Evolutionary conservation across 23 tunicate species (phyloP).

Genomic region (Pegea sp.): DNA sequence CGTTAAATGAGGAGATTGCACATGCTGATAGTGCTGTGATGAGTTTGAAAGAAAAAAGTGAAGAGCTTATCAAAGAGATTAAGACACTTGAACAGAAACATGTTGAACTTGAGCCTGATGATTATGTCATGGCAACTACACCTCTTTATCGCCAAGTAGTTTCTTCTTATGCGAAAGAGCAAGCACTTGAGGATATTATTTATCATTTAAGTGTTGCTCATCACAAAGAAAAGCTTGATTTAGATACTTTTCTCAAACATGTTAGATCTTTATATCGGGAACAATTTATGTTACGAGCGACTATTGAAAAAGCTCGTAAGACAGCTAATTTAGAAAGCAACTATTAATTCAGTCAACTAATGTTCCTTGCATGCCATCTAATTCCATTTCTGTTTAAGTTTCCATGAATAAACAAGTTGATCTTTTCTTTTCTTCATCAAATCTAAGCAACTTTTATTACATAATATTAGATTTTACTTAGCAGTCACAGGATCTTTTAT

Average conservation of each 20-base stretch:
- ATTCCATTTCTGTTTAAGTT: no score
- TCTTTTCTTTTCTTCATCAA: no score
- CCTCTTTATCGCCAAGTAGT: constrained; percentile 86
- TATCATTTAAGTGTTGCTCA: constrained; percentile 74
- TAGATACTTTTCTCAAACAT: constrained; percentile 69
- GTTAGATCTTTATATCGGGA: constrained; percentile 73
- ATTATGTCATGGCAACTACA: constrained; percentile 64
- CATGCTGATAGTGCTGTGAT: constrained; percentile 33
- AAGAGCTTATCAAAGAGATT: constrained; percentile 26
- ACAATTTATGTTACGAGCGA: constrained; percentile 57
- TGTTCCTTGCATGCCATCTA: no score
- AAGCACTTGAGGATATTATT: constrained; percentile 82
- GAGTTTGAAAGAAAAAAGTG: constrained; percentile 36
- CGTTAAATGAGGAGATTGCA: constrained; percentile 25
- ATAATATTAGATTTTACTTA: no score
- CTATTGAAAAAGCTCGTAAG: constrained; percentile 62
- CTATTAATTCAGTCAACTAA: constrained; percentile 18
- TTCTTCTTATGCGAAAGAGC: constrained; percentile 65
- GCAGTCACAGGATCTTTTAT: no score
- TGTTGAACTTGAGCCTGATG: constrained; percentile 68
- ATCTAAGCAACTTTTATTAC: no score
- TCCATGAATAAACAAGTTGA: no score
- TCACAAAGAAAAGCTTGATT: constrained; percentile 41
- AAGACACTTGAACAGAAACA: constrained; percentile 25
- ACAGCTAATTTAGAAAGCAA: constrained; percentile 51